phyloP scores from a whole-genome alignment of 1,140 invertebrate genomes.

The Augochlora pura region DNA sequence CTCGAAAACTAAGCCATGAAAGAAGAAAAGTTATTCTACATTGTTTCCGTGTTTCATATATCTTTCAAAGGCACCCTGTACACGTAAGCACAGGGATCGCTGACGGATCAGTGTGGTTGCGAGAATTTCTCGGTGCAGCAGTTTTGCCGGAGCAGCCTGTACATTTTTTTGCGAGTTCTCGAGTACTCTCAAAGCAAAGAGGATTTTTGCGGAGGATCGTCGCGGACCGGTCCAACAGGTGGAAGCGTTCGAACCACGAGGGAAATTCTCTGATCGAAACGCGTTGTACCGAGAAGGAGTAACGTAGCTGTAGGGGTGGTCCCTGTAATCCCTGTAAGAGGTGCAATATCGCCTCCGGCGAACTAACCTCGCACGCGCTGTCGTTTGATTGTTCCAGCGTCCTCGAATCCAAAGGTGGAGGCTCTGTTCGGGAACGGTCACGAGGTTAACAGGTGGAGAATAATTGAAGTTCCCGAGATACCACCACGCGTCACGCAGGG shows the following conservation, averaged over 20 bases:
- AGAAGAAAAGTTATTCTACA: too few species aligned
- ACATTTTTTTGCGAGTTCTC: not conserved
- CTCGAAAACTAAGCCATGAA: too few species aligned
- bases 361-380: not conserved
- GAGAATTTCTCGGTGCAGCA: too few species aligned
- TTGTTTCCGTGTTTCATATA: too few species aligned
- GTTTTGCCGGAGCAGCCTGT: too few species aligned
- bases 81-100: too few species aligned
- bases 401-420: conserved; percentile 23
- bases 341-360: too few species aligned
- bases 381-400: conserved; percentile 37
- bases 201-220: not conserved
- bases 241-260: not conserved
- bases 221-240: conserved; percentile 16
- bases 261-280: not conserved
- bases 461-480: conserved; percentile 56
- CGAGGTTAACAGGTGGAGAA: conserved; percentile 42
- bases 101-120: too few species aligned
- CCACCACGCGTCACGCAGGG: conserved; percentile 79
- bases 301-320: not conserved
- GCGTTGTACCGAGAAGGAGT: not conserved
- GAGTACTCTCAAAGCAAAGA: not conserved
- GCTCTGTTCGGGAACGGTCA: not conserved
- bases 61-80: too few species aligned
- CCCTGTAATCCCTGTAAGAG: not conserved